A percentile compares a stretch with the other conserved stretches of the same genome.
These are phyloP conservation scores for Trogon melanurus DNA, from an alignment of 2,113 vertebrate genomes.

Conservation along the genomic window DNA sequence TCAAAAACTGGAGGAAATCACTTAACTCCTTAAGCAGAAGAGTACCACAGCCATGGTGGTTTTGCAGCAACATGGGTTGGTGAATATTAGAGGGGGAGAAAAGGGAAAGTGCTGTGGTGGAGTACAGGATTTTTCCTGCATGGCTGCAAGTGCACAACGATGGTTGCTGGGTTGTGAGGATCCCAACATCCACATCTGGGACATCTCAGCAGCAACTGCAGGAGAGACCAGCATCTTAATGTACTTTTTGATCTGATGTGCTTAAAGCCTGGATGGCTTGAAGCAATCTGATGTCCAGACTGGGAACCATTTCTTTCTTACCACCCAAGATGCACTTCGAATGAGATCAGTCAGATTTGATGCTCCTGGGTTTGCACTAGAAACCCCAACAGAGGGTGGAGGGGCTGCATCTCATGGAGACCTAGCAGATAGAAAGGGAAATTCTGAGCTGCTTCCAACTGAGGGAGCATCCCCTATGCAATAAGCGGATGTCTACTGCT, in stretches of 20 bases:
- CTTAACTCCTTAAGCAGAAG: neutral
- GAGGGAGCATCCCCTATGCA: neutral
- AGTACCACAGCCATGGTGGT: neutral
- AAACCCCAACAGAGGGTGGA: neutral
- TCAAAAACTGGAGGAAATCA: slow-evolving; percentile 19
- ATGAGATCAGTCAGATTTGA: neutral
- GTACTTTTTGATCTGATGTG: neutral
- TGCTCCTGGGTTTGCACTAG: neutral
- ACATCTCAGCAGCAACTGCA: neutral
- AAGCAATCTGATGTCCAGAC: neutral
- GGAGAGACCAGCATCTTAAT: neutral
- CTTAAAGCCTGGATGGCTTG: neutral
- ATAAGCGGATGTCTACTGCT: neutral
- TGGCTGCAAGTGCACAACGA: neutral
- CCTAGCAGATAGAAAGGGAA: neutral
- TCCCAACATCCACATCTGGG: neutral
- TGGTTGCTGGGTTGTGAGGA: neutral
- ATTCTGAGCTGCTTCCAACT: neutral
- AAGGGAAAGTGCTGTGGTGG: neutral
- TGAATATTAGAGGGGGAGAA: neutral
- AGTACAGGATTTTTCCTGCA: neutral
- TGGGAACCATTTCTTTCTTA: neutral
- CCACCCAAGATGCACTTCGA: neutral
- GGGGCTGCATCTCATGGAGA: neutral
- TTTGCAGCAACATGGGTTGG: neutral